Conservation (phyloP, 2,797 vertebrate genomes). For the Cyclopterus lumpus region DNA sequence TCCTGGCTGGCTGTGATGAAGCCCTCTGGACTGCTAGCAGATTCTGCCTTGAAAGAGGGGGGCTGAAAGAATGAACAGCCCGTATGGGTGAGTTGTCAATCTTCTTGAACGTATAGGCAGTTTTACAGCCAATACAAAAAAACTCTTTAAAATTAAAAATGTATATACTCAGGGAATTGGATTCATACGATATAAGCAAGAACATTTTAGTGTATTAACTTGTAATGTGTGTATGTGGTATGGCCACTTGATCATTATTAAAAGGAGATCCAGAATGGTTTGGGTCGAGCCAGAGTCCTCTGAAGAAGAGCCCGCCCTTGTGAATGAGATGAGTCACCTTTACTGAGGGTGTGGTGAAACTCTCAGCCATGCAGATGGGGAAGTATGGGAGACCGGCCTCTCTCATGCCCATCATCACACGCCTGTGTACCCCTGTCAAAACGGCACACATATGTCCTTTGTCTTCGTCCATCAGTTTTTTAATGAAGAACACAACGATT, state of each 20-base stretch:
- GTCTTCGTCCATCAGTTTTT: not conserved
- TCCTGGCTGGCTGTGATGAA: constrained; percentile 34
- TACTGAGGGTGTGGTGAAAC: constrained; percentile 47
- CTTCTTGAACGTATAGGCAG: no score
- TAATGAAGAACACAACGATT: not conserved
- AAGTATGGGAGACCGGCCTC: constrained; percentile 36
- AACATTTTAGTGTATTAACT: no score
- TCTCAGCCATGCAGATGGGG: constrained; percentile 25
- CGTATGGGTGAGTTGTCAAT: no score
- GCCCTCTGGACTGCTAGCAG: constrained; percentile 15
- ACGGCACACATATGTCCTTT: not conserved
- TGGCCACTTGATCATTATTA: not conserved
- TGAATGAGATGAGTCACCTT: constrained; percentile 20
- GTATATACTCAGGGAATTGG: no score
- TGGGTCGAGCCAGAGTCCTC: not conserved
- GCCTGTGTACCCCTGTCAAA: constrained; percentile 18
- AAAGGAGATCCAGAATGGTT: not conserved
- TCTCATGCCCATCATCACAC: not conserved
- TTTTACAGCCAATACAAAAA: no score
- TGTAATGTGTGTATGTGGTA: no score
- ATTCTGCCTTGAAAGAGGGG: constrained; percentile 28
- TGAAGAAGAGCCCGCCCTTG: not conserved
- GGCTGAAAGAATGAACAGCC: constrained; percentile 8
- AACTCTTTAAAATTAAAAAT: no score
- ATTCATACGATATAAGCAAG: no score